Percentiles rank a stretch among this genome's conserved stretches.
These are phyloP conservation scores for Melanotaenia boesemani DNA, from an alignment of 2,797 vertebrate genomes.

Conservation along the genomic window DNA sequence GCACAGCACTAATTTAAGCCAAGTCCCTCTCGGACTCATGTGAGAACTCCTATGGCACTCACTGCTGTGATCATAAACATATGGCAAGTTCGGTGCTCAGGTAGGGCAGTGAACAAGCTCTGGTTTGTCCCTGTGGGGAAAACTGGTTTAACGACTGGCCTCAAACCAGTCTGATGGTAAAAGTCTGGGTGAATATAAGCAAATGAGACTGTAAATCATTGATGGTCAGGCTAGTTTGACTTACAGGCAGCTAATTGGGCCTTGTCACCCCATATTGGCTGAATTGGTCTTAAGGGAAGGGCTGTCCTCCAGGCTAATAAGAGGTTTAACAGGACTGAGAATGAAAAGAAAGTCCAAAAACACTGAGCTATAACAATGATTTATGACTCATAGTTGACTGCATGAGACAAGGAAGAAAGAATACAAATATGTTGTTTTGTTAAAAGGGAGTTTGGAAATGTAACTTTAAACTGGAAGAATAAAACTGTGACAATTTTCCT, in stretches of 20 bases:
- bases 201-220: conserved; percentile 25
- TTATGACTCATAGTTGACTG: background rate
- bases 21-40: conserved; percentile 5
- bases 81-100: conserved; percentile 31
- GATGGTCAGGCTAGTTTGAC: background rate
- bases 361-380: background rate
- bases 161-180: conserved; percentile 6
- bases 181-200: conserved; percentile 9
- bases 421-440: background rate
- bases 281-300: conserved; percentile 7
- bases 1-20: conserved; percentile 73
- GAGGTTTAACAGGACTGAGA: background rate
- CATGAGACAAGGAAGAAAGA: background rate
- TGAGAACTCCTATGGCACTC: conserved; percentile 26
- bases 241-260: conserved; percentile 22
- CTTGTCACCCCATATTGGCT: conserved; percentile 30
- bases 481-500: background rate
- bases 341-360: background rate
- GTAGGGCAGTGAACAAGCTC: conserved; percentile 14
- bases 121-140: conserved; percentile 16
- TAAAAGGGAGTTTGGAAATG: background rate
- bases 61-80: conserved; percentile 31
- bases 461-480: background rate
- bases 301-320: background rate
- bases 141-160: conserved; percentile 23